These are phyloP conservation scores for Malurus leucopterus DNA, from an alignment of 2,797 vertebrate species.

Conservation along the genomic window DNA sequence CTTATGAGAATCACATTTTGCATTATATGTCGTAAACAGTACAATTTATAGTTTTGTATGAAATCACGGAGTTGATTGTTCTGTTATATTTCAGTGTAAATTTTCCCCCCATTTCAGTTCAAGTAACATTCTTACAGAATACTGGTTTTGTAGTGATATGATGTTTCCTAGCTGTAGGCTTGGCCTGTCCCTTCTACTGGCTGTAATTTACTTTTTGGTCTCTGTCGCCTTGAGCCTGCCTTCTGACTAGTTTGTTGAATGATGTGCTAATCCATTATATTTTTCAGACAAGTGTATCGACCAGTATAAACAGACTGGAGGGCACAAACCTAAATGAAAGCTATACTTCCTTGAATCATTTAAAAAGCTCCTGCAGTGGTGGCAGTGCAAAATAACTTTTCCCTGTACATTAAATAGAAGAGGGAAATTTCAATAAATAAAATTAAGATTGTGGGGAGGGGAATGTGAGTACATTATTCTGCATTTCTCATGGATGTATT, in stretches of 20 bases:
- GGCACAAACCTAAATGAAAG: conserved; percentile 91
- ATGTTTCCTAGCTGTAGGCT: conserved; percentile 84
- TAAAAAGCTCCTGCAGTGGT: conserved; percentile 80
- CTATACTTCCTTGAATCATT: conserved; percentile 87
- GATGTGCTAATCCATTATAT: conserved; percentile 95
- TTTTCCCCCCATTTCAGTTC: conserved; percentile 66
- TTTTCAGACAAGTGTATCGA: conserved; percentile 95
- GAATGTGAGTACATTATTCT: background rate
- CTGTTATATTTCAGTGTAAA: conserved; percentile 70
- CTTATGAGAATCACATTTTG: background rate
- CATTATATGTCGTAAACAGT: conserved; percentile 19
- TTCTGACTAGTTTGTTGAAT: conserved; percentile 87
- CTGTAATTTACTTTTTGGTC: conserved; percentile 90
- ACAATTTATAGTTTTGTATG: conserved; percentile 37
- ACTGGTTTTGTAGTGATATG: conserved; percentile 76
- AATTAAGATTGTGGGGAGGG: conserved; percentile 24
- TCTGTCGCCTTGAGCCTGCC: conserved; percentile 85
- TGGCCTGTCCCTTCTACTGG: conserved; percentile 78
- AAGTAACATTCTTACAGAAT: conserved; percentile 62
- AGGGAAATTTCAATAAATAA: conserved; percentile 72
- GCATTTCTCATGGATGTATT: conserved; percentile 24
- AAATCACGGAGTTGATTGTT: conserved; percentile 65
- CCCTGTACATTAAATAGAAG: conserved; percentile 65
- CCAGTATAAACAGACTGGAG: conserved; percentile 93
- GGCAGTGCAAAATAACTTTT: conserved; percentile 74